Evolutionary conservation across 2,797 vertebrate genomes (phyloP), one percentile per base, ranked within the genome.

Genomic region (Sebastes itinus): DNA sequence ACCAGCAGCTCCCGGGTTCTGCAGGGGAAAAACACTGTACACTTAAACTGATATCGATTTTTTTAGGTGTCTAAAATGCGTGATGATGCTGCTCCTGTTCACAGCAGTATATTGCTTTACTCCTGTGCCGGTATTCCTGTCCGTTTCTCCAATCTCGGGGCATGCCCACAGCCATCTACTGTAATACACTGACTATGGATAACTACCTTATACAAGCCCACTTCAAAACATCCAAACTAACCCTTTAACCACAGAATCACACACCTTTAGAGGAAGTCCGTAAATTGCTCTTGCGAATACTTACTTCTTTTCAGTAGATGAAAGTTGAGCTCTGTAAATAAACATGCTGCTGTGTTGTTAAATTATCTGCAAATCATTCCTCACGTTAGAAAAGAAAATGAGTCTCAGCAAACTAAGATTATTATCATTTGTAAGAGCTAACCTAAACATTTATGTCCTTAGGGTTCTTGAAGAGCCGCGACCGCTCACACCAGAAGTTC

Each of bases 401-500:
- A 4, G n/a, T 56, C 6, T 76, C 7, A 38, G n/a, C 6, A 13
- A 25, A 2, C 1, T 52, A n/a, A 62, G 11, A n/a, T 33, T 12
- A 27, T 2, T 6, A 3, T 66, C 1, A 28, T 69, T 72, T 64
- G 5, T 23, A 32, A 14, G 32, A 25, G 4, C 6, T 60, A 18
- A 80, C 11, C 38, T 20, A 23, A n/a, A 59, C 16, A 1, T 75
- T 73, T 52, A 1, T 82, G 7, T 86, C 81, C 33, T 60, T 88
- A 99, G 98, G 98, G 22, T 99, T 99, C 88, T 88, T 99, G 88
- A 98, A 97, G 95, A 99, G 98, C 83, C 96, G 98, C 2, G 98
- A 99, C 81, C 97, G 98, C 66, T 99, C 98, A 1, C 97, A 99
- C 93, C 98, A 99, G 92, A 99, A 99, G 94, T 99, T 99, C 92